Evolutionary conservation across 2,888 invertebrate species (phyloP).

Genomic region (Myopa testacea): DNA sequence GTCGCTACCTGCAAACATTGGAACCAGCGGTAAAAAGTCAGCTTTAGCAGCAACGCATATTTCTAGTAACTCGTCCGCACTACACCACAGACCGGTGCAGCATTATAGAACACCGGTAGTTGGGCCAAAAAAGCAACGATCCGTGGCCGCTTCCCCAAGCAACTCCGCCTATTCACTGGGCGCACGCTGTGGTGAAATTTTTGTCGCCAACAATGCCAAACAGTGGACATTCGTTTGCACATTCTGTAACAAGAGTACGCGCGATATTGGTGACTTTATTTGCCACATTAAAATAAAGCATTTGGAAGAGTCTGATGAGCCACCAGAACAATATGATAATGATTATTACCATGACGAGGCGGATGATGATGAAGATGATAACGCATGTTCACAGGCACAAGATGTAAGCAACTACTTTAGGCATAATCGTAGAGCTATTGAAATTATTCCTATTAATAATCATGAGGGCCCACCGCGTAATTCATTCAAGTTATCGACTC

Average conservation of each 20-base stretch:
- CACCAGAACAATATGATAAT: slow-evolving; percentile 23
- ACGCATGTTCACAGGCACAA: slow-evolving; percentile 47
- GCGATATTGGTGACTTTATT: slow-evolving; percentile 56
- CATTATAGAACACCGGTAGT: not conserved
- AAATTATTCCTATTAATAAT: slow-evolving; percentile 40
- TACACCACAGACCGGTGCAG: slow-evolving; percentile 4
- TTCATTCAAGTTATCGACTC: slow-evolving; percentile 14
- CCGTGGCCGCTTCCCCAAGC: not conserved
- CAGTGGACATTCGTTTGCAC: slow-evolving; percentile 57
- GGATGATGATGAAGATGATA: slow-evolving; percentile 39
- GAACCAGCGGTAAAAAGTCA: slow-evolving; percentile 5
- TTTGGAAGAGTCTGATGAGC: slow-evolving; percentile 41
- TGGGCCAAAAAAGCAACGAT: not conserved
- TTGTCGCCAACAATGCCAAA: slow-evolving; percentile 54
- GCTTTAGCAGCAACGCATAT: not conserved
- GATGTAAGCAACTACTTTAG: slow-evolving; percentile 49
- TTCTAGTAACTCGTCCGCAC: slow-evolving; percentile 14
- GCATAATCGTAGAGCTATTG: slow-evolving; percentile 37
- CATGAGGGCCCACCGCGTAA: slow-evolving; percentile 1
- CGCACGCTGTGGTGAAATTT: slow-evolving; percentile 54
- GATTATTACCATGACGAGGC: slow-evolving; percentile 39
- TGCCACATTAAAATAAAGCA: slow-evolving; percentile 54
- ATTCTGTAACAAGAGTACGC: slow-evolving; percentile 54
- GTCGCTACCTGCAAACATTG: not conserved
- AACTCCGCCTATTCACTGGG: slow-evolving; percentile 20